phyloP scores from a whole-genome alignment of 2,797 vertebrate genomes.

The Peromyscus melanophrys region DNA sequence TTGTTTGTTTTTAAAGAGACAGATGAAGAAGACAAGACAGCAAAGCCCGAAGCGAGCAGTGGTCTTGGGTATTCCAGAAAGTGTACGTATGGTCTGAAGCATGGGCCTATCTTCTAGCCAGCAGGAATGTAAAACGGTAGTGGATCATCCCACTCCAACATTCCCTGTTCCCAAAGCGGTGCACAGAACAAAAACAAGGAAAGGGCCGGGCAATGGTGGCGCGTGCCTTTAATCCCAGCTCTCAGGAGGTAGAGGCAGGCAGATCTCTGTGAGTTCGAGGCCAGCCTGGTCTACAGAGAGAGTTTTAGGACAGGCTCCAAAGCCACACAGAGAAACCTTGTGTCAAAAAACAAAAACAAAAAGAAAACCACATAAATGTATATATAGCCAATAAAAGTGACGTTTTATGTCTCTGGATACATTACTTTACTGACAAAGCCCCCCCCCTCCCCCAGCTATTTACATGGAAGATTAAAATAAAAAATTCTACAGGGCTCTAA shows the following conservation, averaged over 20 bases:
- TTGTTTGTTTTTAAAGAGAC: background rate
- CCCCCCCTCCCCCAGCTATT: background rate
- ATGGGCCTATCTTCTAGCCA: fast-evolving
- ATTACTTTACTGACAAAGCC: background rate
- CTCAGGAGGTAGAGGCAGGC: too few relatives aligned
- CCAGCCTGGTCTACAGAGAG: too few relatives aligned
- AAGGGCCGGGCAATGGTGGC: too few relatives aligned
- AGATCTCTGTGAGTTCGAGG: too few relatives aligned
- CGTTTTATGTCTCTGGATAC: background rate
- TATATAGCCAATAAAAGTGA: background rate
- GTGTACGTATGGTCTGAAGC: fast-evolving
- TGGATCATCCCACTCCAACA: background rate
- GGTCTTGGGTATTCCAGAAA: too few relatives aligned
- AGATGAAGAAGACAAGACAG: background rate
- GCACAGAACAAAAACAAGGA: background rate
- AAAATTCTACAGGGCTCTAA: slow-evolving; percentile 23
- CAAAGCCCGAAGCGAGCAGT: background rate
- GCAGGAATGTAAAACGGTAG: background rate
- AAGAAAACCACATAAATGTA: background rate
- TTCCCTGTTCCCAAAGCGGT: background rate
- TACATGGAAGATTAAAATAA: slow-evolving; percentile 29
- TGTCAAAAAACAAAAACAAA: too few relatives aligned
- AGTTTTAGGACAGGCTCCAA: too few relatives aligned
- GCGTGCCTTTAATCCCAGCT: too few relatives aligned
- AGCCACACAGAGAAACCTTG: too few relatives aligned